A percentile compares a stretch with the other conserved stretches of the same genome.
Evolutionary conservation across 2,113 vertebrate species (phyloP).

Genomic region (Oncorhynchus keta): DNA sequence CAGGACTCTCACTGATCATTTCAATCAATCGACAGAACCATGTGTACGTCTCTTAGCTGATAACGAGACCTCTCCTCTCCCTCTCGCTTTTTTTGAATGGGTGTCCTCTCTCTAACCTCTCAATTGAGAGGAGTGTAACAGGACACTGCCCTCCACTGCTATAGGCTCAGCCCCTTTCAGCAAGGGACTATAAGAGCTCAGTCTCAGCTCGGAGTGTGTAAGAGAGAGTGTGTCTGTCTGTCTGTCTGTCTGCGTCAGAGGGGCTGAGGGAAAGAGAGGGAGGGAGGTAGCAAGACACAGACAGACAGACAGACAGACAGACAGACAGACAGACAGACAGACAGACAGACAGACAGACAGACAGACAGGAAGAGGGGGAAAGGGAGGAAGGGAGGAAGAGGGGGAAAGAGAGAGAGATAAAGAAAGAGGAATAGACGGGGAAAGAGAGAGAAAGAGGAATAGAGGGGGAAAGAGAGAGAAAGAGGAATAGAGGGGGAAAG

Average conservation of each 20-base stretch:
- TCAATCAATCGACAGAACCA: background rate
- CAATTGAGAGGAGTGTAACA: constrained; percentile 88
- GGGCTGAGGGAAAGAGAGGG: no score
- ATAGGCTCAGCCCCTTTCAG: constrained; percentile 72
- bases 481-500: no score
- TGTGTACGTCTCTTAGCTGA: constrained; percentile 20
- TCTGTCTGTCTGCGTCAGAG: constrained; percentile 39
- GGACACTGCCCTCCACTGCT: constrained; percentile 82
- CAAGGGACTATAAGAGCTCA: constrained; percentile 79
- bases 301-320: background rate
- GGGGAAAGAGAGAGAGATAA: no score
- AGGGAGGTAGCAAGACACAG: no score
- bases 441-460: no score
- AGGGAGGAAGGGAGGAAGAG: no score
- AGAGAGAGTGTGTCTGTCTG: constrained; percentile 37
- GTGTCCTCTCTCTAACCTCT: constrained; percentile 98
- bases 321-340: no score
- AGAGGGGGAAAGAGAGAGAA: no score
- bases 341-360: no score
- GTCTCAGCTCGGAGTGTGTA: constrained; percentile 50
- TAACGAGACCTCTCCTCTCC: constrained; percentile 31
- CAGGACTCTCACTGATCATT: no score
- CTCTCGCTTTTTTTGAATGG: constrained; percentile 88
- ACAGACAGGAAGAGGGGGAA: no score
- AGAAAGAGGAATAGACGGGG: no score